Conservation (phyloP, 2,888 invertebrate species). For the Girardia tigrina region DNA sequence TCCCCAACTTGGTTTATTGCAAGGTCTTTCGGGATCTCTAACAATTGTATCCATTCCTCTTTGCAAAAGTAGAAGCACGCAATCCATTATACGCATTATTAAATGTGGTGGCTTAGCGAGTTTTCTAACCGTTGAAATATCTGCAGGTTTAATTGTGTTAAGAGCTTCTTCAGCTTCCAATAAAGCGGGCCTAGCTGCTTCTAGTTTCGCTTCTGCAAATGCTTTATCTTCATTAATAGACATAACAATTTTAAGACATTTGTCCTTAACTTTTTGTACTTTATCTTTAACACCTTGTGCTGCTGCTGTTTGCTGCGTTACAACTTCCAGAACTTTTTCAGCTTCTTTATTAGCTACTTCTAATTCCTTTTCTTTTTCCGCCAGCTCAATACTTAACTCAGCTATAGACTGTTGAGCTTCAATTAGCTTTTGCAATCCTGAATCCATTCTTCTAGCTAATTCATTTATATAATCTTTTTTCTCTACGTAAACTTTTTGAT, state of each 20-base stretch:
- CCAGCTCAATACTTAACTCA: conserved; percentile 63
- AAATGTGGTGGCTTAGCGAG: conserved; percentile 83
- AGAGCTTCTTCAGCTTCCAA: conserved; percentile 51
- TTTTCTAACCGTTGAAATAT: conserved; percentile 62
- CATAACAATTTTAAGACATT: conserved; percentile 50
- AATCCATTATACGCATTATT: conserved; percentile 95
- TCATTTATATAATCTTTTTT: conserved; percentile 69
- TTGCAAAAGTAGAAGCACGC: conserved; percentile 79
- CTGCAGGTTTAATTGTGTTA: conserved; percentile 52
- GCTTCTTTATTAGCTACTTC: conserved; percentile 68
- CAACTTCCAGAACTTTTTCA: conserved; percentile 52
- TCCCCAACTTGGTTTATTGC: conserved; percentile 85
- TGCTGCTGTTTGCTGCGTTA: conserved; percentile 49
- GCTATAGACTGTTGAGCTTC: conserved; percentile 70
- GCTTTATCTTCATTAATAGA: conserved; percentile 45
- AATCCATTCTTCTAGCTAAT: conserved; percentile 67
- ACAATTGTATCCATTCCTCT: conserved; percentile 68
- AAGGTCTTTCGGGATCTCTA: conserved; percentile 65
- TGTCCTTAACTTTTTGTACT: conserved; percentile 51
- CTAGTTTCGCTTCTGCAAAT: conserved; percentile 47
- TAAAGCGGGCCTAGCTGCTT: conserved; percentile 48
- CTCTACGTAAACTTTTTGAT: conserved; percentile 64
- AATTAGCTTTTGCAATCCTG: conserved; percentile 63
- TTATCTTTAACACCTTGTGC: conserved; percentile 51
- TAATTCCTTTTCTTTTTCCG: conserved; percentile 69